These are phyloP conservation scores for Calonectris borealis DNA, from an alignment of 2,113 vertebrate genomes.

Conservation along the genomic window DNA sequence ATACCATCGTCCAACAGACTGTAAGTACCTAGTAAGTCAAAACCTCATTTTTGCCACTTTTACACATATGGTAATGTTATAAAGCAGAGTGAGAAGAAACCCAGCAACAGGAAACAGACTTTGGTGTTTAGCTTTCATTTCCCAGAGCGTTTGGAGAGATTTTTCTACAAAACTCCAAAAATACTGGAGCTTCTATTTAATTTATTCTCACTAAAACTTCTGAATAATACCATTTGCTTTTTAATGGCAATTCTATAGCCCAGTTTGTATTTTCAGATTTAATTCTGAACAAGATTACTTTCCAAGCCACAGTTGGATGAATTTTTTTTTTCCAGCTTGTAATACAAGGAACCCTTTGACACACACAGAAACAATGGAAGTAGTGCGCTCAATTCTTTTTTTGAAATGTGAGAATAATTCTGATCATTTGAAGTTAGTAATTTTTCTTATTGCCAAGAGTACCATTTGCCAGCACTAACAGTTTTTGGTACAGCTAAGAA, in stretches of 20 bases:
- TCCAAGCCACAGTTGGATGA: neutral
- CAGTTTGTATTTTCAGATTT: neutral
- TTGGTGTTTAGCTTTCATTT: neutral
- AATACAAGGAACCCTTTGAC: neutral
- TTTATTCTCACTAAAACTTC: neutral
- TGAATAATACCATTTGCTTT: neutral
- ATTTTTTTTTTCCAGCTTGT: neutral
- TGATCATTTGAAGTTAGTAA: neutral
- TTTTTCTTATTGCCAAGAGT: neutral
- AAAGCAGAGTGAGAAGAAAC: neutral
- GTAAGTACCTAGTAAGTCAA: neutral
- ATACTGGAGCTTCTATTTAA: neutral
- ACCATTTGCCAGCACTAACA: neutral
- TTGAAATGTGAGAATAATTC: neutral
- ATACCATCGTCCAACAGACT: neutral
- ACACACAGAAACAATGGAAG: neutral
- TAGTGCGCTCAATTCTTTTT: neutral
- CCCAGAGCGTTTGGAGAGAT: neutral
- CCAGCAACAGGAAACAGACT: neutral
- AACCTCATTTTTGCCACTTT: neutral
- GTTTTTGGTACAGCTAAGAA: neutral
- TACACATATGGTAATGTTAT: neutral
- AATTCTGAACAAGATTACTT: neutral
- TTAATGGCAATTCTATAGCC: neutral
- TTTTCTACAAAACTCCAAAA: neutral